phyloP scores from a whole-genome alignment of 2,888 invertebrate species.

The Melikaiella ostensackeni region DNA sequence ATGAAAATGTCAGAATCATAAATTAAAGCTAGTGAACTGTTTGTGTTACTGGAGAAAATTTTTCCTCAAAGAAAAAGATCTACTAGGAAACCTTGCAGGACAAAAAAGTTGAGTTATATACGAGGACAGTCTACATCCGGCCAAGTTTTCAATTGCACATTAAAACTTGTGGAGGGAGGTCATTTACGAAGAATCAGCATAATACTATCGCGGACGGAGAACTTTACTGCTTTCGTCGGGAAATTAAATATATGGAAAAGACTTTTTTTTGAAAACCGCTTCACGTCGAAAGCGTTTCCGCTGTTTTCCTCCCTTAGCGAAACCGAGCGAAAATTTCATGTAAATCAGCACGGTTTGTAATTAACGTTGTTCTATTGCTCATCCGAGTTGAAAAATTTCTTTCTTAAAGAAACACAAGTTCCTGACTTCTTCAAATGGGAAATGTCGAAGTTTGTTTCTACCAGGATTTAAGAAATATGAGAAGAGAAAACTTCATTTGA shows the following conservation, averaged over 20 bases:
- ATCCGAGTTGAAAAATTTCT: neutral
- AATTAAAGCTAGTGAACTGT: slow-evolving; percentile 7
- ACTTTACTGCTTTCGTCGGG: slow-evolving; percentile 1
- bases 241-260: slow-evolving; percentile 13
- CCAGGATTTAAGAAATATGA: neutral
- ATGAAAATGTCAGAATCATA: slow-evolving; percentile 22
- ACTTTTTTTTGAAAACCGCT: neutral
- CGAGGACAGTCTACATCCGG: slow-evolving; percentile 14
- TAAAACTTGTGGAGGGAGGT: slow-evolving; percentile 18
- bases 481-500: neutral
- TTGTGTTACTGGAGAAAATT: neutral
- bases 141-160: slow-evolving; percentile 35
- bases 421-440: neutral
- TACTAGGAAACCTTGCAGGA: neutral
- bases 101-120: slow-evolving; percentile 29
- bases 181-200: slow-evolving; percentile 33
- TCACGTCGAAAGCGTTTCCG: neutral
- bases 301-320: neutral
- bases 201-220: slow-evolving; percentile 8
- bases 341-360: slow-evolving; percentile 3
- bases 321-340: neutral
- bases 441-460: neutral
- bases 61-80: slow-evolving; percentile 4
- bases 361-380: neutral
- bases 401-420: neutral